phyloP scores from a whole-genome alignment of 2,113 vertebrate species.

The Aplodontia rufa region DNA sequence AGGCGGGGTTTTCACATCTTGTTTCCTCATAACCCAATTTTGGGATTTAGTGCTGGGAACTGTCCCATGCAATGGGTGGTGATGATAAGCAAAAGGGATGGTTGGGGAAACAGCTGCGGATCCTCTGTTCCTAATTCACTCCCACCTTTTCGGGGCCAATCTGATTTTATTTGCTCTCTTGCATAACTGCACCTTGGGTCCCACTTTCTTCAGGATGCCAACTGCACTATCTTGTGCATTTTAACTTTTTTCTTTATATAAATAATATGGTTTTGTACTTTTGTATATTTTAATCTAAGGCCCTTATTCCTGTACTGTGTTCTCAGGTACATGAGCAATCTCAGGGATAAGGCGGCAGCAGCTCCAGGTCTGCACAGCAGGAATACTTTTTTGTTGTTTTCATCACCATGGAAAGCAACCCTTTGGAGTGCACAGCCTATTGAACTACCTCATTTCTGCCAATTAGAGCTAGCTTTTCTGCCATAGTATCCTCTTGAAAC shows the following conservation, averaged over 20 bases:
- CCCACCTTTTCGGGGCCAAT: conserved; percentile 44
- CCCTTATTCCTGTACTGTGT: too few relatives aligned
- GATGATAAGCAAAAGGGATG: background rate
- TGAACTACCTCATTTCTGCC: conserved; percentile 82
- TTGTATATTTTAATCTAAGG: too few relatives aligned
- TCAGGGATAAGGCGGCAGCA: conserved; percentile 84
- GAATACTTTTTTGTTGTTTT: conserved; percentile 64
- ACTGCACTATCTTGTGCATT: conserved; percentile 84
- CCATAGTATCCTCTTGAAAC: conserved; percentile 53
- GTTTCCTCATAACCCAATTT: background rate
- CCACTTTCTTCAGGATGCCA: conserved; percentile 70
- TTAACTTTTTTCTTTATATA: conserved; percentile 82
- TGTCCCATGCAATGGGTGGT: conserved; percentile 19
- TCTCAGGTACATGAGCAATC: too few relatives aligned
- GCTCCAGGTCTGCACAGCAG: conserved; percentile 80
- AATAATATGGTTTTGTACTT: conserved; percentile 86
- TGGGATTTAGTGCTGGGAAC: conserved; percentile 4
- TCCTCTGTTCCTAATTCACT: background rate
- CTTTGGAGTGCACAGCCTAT: conserved; percentile 73
- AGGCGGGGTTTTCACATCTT: background rate
- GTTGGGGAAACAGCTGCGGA: background rate
- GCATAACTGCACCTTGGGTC: conserved; percentile 72
- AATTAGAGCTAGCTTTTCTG: conserved; percentile 59
- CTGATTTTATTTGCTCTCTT: conserved; percentile 83
- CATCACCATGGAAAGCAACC: conserved; percentile 79